Conservation (phyloP, 2,888 invertebrate genomes). For the Nemapogon koenigi region DNA sequence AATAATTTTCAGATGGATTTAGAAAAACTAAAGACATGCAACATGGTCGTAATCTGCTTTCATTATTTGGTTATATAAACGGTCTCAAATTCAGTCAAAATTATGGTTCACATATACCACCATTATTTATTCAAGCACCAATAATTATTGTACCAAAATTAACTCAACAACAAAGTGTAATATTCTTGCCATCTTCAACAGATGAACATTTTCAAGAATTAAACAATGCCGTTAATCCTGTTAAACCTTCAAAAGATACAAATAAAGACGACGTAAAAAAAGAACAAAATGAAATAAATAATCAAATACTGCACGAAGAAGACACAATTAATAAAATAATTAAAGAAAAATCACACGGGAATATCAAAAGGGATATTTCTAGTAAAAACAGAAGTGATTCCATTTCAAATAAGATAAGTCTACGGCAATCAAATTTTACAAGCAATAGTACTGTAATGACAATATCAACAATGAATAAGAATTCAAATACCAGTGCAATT, state of each 20-base stretch:
- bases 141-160: conserved; percentile 24
- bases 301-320: no score
- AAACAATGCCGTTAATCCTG: conserved; percentile 16
- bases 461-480: no score
- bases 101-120: conserved; percentile 21
- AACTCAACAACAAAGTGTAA: conserved; percentile 27
- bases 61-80: conserved; percentile 24
- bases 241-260: no score
- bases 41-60: conserved; percentile 20
- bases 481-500: conserved; percentile 16
- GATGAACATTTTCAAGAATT: conserved; percentile 23
- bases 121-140: conserved; percentile 23
- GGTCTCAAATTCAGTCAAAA: conserved; percentile 25
- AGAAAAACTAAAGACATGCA: conserved; percentile 13
- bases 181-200: conserved; percentile 15
- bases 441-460: no score
- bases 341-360: no score
- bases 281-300: no score
- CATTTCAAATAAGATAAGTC: no score
- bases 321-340: no score
- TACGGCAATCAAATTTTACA: no score
- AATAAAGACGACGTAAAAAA: no score
- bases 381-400: no score
- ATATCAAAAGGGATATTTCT: no score
- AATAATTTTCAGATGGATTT: conserved; percentile 19